Base-by-base conservation (phyloP, 2,888 invertebrate genomes). In the Sarcophaga variegata region DNA sequence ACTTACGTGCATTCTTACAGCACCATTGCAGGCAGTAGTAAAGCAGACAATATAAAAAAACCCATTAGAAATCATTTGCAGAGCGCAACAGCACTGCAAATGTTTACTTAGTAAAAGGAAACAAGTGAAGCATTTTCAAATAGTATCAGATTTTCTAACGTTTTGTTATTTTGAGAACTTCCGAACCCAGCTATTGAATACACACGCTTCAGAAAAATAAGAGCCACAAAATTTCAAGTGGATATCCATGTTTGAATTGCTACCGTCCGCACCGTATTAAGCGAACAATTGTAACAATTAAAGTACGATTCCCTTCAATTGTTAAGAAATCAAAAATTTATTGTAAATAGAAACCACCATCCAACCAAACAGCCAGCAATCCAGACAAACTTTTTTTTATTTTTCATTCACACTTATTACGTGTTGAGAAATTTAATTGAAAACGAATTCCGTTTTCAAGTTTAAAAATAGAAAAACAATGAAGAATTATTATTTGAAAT, bases 281-380 rank as follows among this genome's bases (percentile, higher is more conserved):
- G 2, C 37, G 90, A 90, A 91, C 91, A 91, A 91, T 91, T 90
- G 89, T 89, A 90, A 90, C 91, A 91, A 92, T 91, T 91, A 90
- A 90, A 91, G 90, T 90, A 90, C 4, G 4, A 1, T 14, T 54
- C 3, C 54, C 54, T 17, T 17, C 12, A 54, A 14, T 54, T 14
- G 14, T 5, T 54, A 14, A 54, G 14, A 54, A 17, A 54, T 54
- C 54, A 17, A 54, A 37, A 37, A 37, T 1, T 37, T 37, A 37
- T 37, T 37, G 37, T 37, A 37, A 37, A 37, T 37, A 37, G 37
- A 37, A 37, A 37, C 37, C 37, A 37, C 0, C 27, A 37, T 37
- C 37, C 37, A 37, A 0, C 8, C 37, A 37, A 2, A 10, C 37
- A 10, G 2, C 2, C 10, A 37, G 8, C 37, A 4, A 37, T 37